Percentiles rank a stretch among this genome's conserved stretches.
These are phyloP conservation scores for Odobenus rosmarus DNA, from an alignment of 2,113 vertebrate genomes.

Conservation along the genomic window DNA sequence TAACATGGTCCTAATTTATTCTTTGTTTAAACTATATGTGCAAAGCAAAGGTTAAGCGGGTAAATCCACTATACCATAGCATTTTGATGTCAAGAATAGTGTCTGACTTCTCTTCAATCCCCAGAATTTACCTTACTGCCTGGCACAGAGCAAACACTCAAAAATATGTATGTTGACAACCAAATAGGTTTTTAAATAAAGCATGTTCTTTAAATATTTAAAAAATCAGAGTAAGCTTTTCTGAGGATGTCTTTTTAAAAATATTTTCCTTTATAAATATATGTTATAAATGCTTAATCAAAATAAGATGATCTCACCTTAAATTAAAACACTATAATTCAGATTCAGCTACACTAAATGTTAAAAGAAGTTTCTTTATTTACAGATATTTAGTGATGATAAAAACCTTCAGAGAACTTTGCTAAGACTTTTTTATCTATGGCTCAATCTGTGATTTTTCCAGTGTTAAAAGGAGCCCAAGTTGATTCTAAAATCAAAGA, in stretches of 20 bases:
- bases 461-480: conserved; percentile 54
- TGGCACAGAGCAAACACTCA: neutral
- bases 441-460: conserved; percentile 49
- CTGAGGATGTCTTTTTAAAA: neutral
- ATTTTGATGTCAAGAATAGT: neutral
- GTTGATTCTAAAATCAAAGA: conserved; percentile 77
- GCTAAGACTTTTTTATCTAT: conserved; percentile 16
- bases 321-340: neutral
- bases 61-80: neutral
- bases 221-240: conserved; percentile 13
- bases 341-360: neutral
- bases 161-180: neutral
- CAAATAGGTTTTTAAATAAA: neutral
- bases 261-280: neutral
- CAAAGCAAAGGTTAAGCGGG: neutral
- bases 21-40: neutral
- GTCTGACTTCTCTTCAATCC: neutral
- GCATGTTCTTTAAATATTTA: neutral
- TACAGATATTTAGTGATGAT: neutral
- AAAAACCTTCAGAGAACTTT: conserved; percentile 43
- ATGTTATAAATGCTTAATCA: conserved; percentile 16
- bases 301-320: conserved; percentile 49
- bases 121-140: neutral
- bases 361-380: conserved; percentile 7
- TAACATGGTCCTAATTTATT: neutral